These are phyloP conservation scores for Progne subis DNA, from an alignment of 2,113 vertebrate species.

Conservation along the genomic window DNA sequence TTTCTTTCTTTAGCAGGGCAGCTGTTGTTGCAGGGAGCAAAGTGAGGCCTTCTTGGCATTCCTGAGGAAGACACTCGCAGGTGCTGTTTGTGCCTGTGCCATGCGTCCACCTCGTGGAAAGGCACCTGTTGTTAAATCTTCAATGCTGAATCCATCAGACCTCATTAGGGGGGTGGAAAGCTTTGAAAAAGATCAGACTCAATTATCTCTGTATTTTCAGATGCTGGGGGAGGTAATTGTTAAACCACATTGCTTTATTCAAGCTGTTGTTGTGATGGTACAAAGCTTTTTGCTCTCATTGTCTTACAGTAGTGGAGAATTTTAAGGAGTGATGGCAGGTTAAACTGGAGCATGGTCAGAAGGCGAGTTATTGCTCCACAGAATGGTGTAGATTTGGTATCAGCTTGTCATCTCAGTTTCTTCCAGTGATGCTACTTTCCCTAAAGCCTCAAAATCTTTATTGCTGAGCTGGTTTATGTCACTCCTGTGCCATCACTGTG, in stretches of 20 bases:
- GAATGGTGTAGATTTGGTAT: neutral
- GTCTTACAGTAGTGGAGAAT: neutral
- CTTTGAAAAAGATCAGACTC: constrained; percentile 16
- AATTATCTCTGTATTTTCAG: neutral
- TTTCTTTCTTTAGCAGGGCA: neutral
- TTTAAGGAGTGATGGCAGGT: neutral
- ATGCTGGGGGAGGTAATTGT: neutral
- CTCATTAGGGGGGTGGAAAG: neutral
- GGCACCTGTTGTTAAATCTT: constrained; percentile 8
- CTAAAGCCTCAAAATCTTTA: neutral
- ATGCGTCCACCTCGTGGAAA: neutral
- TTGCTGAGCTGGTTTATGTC: neutral
- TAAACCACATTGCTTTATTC: neutral
- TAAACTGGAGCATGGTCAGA: neutral
- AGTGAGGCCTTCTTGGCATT: neutral
- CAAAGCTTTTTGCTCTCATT: neutral
- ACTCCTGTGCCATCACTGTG: rapidly evolving
- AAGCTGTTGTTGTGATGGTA: neutral
- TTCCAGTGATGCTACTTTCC: neutral
- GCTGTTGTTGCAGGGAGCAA: neutral
- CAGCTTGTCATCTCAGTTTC: neutral
- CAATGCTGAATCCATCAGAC: neutral
- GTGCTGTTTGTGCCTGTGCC: neutral
- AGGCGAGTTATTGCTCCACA: neutral
- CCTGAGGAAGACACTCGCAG: neutral